Evolutionary conservation across 2,888 invertebrate genomes (phyloP).

Genomic region (Brenthis ino): DNA sequence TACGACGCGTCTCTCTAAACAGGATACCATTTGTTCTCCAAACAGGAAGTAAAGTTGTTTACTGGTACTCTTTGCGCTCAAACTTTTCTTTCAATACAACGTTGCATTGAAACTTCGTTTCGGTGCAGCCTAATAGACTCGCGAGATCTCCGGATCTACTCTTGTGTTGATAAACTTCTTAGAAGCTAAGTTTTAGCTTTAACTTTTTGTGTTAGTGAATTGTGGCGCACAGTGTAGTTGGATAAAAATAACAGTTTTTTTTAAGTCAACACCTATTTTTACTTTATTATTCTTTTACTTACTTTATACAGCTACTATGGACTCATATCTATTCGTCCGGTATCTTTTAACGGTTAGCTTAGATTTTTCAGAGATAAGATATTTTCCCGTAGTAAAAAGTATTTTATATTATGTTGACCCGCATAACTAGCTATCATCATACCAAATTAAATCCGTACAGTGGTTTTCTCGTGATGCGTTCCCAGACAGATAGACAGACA

Average conservation of each 20-base stretch:
- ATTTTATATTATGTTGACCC: too few relatives aligned
- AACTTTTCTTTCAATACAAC: slow-evolving; percentile 41
- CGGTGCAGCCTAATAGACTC: slow-evolving; percentile 38
- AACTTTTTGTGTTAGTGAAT: slow-evolving; percentile 27
- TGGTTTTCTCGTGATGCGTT: too few relatives aligned
- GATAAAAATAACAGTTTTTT: neutral
- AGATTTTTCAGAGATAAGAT: too few relatives aligned
- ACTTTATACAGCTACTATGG: too few relatives aligned
- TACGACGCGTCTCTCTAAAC: slow-evolving; percentile 32
- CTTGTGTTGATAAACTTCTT: slow-evolving; percentile 35
- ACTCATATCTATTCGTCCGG: too few relatives aligned
- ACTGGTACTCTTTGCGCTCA: slow-evolving; percentile 51
- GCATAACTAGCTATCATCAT: too few relatives aligned
- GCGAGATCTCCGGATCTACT: slow-evolving; percentile 27
- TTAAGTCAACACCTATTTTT: too few relatives aligned
- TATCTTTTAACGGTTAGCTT: too few relatives aligned
- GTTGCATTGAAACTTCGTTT: slow-evolving; percentile 38
- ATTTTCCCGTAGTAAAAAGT: too few relatives aligned
- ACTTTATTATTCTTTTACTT: too few relatives aligned
- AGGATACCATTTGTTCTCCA: slow-evolving; percentile 62
- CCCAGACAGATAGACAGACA: too few relatives aligned
- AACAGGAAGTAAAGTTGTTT: slow-evolving; percentile 69
- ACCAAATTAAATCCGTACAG: too few relatives aligned
- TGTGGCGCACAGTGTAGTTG: slow-evolving; percentile 3
- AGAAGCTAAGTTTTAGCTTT: slow-evolving; percentile 34